These are phyloP conservation scores for Drosophila differens DNA, from an alignment of 2,888 invertebrate genomes.

Conservation along the genomic window DNA sequence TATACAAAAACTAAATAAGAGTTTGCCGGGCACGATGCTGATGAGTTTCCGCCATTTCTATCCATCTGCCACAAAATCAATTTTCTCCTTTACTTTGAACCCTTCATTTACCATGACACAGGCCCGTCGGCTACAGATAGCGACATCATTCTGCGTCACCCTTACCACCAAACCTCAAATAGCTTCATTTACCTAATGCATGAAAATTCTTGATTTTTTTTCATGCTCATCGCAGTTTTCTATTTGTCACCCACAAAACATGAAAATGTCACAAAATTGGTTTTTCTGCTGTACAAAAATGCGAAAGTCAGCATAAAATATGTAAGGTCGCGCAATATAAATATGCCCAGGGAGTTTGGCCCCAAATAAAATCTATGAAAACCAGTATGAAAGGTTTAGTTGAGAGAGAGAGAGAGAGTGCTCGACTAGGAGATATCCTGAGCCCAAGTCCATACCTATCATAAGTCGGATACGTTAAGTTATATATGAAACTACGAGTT, in stretches of 20 bases:
- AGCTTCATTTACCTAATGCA: conserved; percentile 64
- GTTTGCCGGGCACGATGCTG: conserved; percentile 40
- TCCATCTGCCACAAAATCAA: conserved; percentile 55
- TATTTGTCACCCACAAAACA: conserved; percentile 58
- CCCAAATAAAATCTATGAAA: conserved; percentile 45
- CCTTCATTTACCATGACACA: conserved; percentile 46
- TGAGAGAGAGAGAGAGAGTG: not conserved
- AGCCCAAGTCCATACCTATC: not conserved
- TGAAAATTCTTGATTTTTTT: not conserved
- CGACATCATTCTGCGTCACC: conserved; percentile 1
- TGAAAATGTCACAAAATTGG: conserved; percentile 39
- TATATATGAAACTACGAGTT: not conserved
- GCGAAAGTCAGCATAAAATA: conserved; percentile 62
- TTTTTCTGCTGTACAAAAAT: conserved; percentile 35
- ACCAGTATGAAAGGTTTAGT: not conserved
- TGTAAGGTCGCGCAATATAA: conserved; percentile 51
- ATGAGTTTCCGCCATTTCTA: conserved; percentile 56
- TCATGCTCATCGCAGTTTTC: conserved; percentile 21
- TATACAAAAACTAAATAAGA: conserved; percentile 28
- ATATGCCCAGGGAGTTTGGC: conserved; percentile 45
- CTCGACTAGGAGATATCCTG: not conserved
- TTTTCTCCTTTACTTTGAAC: conserved; percentile 45
- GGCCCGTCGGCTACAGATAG: conserved; percentile 38
- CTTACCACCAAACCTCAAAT: conserved; percentile 15
- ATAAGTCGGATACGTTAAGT: not conserved